phyloP scores from a whole-genome alignment of 1,140 invertebrate species.

The Saxidomus purpurata region DNA sequence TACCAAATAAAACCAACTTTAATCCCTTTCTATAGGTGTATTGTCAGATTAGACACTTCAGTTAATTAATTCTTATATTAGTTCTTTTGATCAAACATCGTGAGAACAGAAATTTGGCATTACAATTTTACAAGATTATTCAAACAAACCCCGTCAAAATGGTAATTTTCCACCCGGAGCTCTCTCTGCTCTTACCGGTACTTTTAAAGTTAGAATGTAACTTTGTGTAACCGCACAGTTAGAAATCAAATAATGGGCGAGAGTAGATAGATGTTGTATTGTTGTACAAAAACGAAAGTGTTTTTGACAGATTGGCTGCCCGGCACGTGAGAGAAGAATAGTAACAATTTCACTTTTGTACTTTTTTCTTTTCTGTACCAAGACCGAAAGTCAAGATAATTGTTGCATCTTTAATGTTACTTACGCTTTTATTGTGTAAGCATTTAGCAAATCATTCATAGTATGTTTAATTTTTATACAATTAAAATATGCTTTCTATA shows the following conservation, averaged over 20 bases:
- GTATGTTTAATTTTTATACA: too few species aligned
- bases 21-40: background rate
- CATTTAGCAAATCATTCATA: too few species aligned
- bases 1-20: constrained; percentile 10
- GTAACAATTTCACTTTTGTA: background rate
- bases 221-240: constrained; percentile 9
- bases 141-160: constrained; percentile 6
- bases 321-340: background rate
- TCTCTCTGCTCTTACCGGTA: background rate
- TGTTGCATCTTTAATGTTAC: too few species aligned
- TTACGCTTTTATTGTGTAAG: too few species aligned
- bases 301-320: constrained; percentile 35
- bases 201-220: background rate
- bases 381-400: too few species aligned
- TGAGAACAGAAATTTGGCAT: constrained; percentile 23
- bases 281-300: background rate
- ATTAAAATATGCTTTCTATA: too few species aligned
- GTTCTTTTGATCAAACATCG: constrained; percentile 23
- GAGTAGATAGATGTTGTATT: background rate
- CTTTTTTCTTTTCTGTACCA: background rate
- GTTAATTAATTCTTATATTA: background rate
- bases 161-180: background rate
- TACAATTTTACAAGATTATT: background rate
- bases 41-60: constrained; percentile 16
- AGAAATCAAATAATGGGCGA: constrained; percentile 21